phyloP scores from a whole-genome alignment of 2,888 invertebrate genomes.

The Chelonus formosanus region DNA sequence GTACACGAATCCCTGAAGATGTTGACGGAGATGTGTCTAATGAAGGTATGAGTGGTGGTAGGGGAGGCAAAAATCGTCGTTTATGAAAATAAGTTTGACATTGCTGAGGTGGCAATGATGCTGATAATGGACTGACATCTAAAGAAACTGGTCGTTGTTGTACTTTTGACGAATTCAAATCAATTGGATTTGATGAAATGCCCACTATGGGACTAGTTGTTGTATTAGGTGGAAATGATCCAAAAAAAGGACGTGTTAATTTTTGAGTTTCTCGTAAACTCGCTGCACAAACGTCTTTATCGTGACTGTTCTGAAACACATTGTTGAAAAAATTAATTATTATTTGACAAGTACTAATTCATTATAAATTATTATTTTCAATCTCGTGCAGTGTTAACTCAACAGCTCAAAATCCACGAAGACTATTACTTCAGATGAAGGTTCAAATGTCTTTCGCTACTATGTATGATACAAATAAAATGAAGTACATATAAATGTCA shows the following conservation, averaged over 20 bases:
- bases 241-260: slow-evolving; percentile 63
- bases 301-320: slow-evolving; percentile 62
- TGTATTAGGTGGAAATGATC: slow-evolving; percentile 66
- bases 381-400: neutral
- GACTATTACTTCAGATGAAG: no score
- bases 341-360: slow-evolving; percentile 1
- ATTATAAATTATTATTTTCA: neutral
- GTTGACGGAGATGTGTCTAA: neutral
- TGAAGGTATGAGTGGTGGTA: slow-evolving; percentile 32
- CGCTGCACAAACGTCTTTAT: slow-evolving; percentile 63
- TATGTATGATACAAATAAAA: no score
- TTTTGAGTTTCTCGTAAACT: slow-evolving; percentile 59
- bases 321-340: neutral
- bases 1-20: no score
- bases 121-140: slow-evolving; percentile 48
- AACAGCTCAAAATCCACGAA: no score
- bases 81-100: slow-evolving; percentile 33
- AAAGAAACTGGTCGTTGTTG: slow-evolving; percentile 51
- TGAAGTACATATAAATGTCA: no score
- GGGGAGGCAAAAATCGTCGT: slow-evolving; percentile 18
- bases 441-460: no score
- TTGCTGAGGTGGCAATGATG: slow-evolving; percentile 35
- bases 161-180: slow-evolving; percentile 15
- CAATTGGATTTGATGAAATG: neutral
- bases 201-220: no score